Evolutionary conservation across 1,140 invertebrate genomes (phyloP), one percentile per base, ranked within the genome.

Genomic region (Mya arenaria): DNA sequence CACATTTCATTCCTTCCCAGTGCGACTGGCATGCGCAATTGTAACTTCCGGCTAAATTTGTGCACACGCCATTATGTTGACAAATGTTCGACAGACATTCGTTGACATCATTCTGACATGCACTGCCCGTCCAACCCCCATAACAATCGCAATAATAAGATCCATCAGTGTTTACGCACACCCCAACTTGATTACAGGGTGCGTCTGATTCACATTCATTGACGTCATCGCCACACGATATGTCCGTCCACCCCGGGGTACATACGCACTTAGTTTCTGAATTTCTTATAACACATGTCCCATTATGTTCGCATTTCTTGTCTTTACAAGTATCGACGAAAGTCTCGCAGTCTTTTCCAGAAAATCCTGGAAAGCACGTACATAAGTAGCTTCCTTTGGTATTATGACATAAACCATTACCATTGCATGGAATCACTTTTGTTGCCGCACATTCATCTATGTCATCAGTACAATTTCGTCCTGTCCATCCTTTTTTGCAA

Each of bases 181-280:
- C 52, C 17, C 86, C 84, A 37, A 65, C 52, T 36, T 85, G 65
- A 17, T 56, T 0, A 66, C 86, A 87, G 13, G 86, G 86, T 2
- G 41, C 73, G 52, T 77, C 60, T 8, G 19, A 25, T 71, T 80
- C 77, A 62, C 77, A 80, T 30, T 80, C 77, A 25, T 80, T 44
- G 5, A 80, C 66, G 23, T 80, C 77, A 19, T 73, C 58, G 62
- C 66, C 52, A 48, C 85, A 86, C 37, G 41, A 37, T 44, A 84
- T 63, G 10, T 82, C 82, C 0, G 56, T 74, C 85, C 82, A 84
- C 6, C 66, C 79, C 10, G n/a, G 15, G 0, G 58, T 17, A 60
- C 85, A 84, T 23, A 23, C 15, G 39, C 85, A 86, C 8, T 62
- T 73, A 0, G 85, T 28, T 15, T 68, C 77, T 17, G 41, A 32